phyloP scores from a whole-genome alignment of 92 coral and sea anemone genomes.

The Chrysogorgia sp. region DNA sequence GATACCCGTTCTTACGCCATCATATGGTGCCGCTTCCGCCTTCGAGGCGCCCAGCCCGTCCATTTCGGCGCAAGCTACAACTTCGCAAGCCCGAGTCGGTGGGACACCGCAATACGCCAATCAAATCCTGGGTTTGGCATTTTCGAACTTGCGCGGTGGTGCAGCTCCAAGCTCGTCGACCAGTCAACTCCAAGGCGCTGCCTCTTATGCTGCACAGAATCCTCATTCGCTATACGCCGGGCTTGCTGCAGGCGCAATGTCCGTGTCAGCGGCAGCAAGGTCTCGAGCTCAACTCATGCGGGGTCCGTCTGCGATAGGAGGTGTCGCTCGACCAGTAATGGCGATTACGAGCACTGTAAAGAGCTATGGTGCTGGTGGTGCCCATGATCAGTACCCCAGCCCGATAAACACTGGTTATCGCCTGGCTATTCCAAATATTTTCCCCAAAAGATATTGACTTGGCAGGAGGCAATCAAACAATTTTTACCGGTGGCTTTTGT shows the following conservation, averaged over 20 bases:
- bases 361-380: slow-evolving; percentile 6
- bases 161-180: not conserved
- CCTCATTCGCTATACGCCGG: no score
- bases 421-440: not conserved
- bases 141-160: not conserved
- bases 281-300: slow-evolving; percentile 73
- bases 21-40: slow-evolving; percentile 14
- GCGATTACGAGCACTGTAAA: not conserved
- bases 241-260: no score
- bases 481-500: not conserved
- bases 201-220: not conserved
- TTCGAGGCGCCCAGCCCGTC: slow-evolving; percentile 18
- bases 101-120: not conserved
- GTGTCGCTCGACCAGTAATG: not conserved
- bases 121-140: not conserved
- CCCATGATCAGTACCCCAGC: not conserved
- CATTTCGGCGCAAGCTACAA: not conserved
- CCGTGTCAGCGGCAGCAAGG: no score
- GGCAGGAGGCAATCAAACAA: not conserved
- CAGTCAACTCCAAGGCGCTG: not conserved
- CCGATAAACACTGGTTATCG: slow-evolving; percentile 1
- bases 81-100: not conserved
- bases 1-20: slow-evolving; percentile 40
- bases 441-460: not conserved
- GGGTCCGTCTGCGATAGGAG: slow-evolving; percentile 41